phyloP scores from a whole-genome alignment of 2,888 invertebrate species.

The Cacoxenus indagator region DNA sequence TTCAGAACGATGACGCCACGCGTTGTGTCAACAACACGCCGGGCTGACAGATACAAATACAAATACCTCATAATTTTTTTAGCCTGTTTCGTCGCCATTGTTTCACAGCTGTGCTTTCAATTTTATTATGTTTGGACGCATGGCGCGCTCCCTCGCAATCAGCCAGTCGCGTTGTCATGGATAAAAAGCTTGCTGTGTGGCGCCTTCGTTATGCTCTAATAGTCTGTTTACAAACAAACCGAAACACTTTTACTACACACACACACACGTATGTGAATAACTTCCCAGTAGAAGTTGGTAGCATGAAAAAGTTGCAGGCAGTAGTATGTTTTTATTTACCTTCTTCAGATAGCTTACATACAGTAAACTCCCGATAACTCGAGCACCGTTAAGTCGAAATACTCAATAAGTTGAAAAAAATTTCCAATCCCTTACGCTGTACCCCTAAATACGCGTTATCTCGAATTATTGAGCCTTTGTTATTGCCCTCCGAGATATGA shows the following conservation, averaged over 20 bases:
- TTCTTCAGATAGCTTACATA: no score
- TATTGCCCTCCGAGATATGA: no score
- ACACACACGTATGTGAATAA: background rate
- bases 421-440: no score
- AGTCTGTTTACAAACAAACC: constrained; percentile 10
- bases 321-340: no score
- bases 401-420: no score
- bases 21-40: constrained; percentile 2
- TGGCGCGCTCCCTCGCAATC: background rate
- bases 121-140: background rate
- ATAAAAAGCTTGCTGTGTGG: constrained; percentile 7
- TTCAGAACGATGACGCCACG: constrained; percentile 31
- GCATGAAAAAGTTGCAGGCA: no score
- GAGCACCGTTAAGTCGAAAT: no score
- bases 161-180: constrained; percentile 15
- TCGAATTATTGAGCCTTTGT: no score
- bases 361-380: no score
- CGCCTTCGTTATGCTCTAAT: background rate
- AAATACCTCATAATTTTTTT: background rate
- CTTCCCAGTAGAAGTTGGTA: no score
- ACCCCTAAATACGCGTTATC: no score
- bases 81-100: background rate
- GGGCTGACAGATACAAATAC: background rate
- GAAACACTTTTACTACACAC: constrained; percentile 3
- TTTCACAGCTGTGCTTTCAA: background rate